These are phyloP conservation scores for Lysiphlebus fabarum DNA, from an alignment of 1,140 invertebrate genomes.

Conservation along the genomic window DNA sequence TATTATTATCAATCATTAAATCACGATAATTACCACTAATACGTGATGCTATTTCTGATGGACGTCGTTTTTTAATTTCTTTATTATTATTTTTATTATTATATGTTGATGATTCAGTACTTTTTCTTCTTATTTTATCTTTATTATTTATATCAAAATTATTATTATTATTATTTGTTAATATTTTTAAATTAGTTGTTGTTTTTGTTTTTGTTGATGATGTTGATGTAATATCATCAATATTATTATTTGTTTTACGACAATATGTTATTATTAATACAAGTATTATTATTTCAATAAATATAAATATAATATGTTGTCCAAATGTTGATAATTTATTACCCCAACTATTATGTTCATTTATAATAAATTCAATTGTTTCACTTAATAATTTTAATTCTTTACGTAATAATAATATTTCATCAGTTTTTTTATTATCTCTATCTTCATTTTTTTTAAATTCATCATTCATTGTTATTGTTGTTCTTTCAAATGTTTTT, in stretches of 20 bases:
- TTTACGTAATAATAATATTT: conserved; percentile 59
- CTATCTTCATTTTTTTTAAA: conserved; percentile 67
- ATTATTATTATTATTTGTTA: neutral
- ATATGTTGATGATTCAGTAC: conserved; percentile 34
- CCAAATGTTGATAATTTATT: conserved; percentile 59
- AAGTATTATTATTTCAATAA: conserved; percentile 56
- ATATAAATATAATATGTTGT: conserved; percentile 56
- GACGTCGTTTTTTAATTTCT: conserved; percentile 59
- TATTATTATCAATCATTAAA: conserved; percentile 47
- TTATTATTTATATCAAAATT: neutral
- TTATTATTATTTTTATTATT: conserved; percentile 41
- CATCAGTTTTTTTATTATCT: conserved; percentile 65
- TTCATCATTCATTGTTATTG: conserved; percentile 72
- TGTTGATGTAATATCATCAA: conserved; percentile 19
- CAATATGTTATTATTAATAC: conserved; percentile 54
- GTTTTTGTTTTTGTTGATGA: conserved; percentile 7
- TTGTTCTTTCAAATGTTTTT: conserved; percentile 76
- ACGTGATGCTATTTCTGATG: conserved; percentile 74
- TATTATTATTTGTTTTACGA: conserved; percentile 38
- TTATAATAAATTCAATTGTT: conserved; percentile 59
- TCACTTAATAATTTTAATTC: conserved; percentile 61
- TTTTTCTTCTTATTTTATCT: conserved; percentile 28
- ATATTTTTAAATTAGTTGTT: neutral
- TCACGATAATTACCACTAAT: conserved; percentile 62
- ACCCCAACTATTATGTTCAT: conserved; percentile 65